Percentiles rank a stretch among this genome's conserved stretches.
phyloP scores from a whole-genome alignment of 1,140 invertebrate species.

The Ceratina japonica region DNA sequence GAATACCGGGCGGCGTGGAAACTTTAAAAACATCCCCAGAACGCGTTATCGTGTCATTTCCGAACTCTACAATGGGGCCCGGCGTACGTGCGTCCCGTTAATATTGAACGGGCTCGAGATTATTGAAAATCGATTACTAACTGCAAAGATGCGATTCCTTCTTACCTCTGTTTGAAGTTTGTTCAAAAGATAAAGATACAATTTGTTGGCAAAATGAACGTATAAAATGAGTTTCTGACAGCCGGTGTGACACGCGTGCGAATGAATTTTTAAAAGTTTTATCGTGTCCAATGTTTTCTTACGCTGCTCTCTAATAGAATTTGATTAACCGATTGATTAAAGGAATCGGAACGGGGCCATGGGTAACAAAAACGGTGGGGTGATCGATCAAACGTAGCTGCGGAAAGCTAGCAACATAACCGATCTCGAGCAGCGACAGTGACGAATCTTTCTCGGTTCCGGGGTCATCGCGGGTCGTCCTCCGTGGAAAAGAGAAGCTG shows the following conservation, averaged over 20 bases:
- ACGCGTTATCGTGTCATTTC: slow-evolving; percentile 34
- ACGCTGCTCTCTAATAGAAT: no score
- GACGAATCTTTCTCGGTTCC: slow-evolving; percentile 34
- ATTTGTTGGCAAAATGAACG: no score
- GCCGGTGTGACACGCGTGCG: no score
- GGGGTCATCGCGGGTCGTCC: background rate
- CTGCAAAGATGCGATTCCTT: background rate
- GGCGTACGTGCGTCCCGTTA: slow-evolving; percentile 22
- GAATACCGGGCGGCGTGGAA: slow-evolving; percentile 1
- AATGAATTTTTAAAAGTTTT: no score
- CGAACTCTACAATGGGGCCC: slow-evolving; percentile 1
- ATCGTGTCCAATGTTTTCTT: no score
- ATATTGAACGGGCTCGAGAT: slow-evolving; percentile 10
- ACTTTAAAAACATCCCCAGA: slow-evolving; percentile 37
- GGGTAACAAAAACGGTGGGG: no score
- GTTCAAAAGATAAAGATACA: no score
- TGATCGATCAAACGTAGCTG: background rate
- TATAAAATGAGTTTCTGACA: no score
- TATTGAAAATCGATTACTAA: slow-evolving; percentile 31
- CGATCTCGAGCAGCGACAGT: slow-evolving; percentile 9
- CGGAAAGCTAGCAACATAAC: background rate
- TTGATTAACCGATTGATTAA: no score
- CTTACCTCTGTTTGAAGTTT: background rate
- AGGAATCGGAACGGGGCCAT: no score
- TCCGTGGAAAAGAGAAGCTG: background rate